These are phyloP conservation scores for Sorex maritimensis DNA, from an alignment of 2,797 vertebrate species.

Conservation along the genomic window DNA sequence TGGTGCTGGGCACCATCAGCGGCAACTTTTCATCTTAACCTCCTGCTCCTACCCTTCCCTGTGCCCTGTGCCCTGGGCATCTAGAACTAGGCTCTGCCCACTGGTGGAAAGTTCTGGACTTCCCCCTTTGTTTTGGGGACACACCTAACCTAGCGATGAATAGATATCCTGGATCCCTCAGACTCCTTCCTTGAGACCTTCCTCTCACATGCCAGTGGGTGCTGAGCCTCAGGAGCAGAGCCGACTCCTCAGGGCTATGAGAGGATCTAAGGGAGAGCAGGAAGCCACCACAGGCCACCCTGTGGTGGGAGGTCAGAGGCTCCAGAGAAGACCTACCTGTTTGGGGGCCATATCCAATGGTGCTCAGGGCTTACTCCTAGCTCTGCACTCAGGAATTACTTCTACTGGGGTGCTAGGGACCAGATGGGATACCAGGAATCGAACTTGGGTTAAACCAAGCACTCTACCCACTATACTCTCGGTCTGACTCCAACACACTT, in stretches of 20 bases:
- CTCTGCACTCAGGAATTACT: too few relatives aligned
- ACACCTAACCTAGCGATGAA: too few relatives aligned
- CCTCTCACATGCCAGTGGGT: background rate
- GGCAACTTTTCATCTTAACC: slow-evolving; percentile 25
- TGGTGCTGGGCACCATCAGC: slow-evolving; percentile 9
- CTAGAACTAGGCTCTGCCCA: slow-evolving; percentile 6
- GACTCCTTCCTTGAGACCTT: too few relatives aligned
- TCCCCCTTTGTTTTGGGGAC: background rate
- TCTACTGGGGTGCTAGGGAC: too few relatives aligned
- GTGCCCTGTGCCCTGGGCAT: background rate
- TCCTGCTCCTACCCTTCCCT: background rate
- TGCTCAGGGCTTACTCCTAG: too few relatives aligned
- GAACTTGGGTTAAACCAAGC: too few relatives aligned
- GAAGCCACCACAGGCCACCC: background rate
- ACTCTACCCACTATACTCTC: too few relatives aligned
- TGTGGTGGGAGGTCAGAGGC: background rate
- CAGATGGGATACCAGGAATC: too few relatives aligned
- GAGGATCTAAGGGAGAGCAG: background rate
- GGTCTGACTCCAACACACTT: too few relatives aligned
- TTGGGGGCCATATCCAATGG: too few relatives aligned
- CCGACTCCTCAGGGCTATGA: background rate
- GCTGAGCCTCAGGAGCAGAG: background rate
- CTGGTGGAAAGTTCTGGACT: slow-evolving; percentile 6
- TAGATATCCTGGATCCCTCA: too few relatives aligned
- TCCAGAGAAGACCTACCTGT: background rate